Base-by-base conservation (phyloP, 2,797 vertebrate species). In the Aplochiton taeniatus region DNA sequence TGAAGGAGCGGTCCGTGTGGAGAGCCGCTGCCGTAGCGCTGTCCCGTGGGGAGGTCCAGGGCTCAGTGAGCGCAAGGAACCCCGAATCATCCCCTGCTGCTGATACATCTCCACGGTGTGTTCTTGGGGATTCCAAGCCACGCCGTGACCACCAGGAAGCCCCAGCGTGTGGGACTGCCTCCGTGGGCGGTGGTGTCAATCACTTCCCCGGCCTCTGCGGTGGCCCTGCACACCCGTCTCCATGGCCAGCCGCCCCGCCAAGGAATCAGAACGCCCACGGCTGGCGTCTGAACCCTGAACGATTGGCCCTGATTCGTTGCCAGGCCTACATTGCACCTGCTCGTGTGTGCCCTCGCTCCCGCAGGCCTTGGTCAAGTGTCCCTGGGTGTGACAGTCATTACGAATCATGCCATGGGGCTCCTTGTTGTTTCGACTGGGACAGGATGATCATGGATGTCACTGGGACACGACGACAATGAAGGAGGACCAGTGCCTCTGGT, bases 171-270 rank as follows among this genome's bases (percentile, higher is more conserved):
- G 31, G 2, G 31, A 31, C 31, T 31, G 31, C 31, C 31, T 31
- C 31, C 6, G 31, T 31, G 6, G 31, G 31, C 31, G 31, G 31
- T 31, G 31, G 31, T 31, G 31, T 31, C 6, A 31, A 2, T 31
- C 31, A 31, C 31, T 31, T 6, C 31, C 2, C 31, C 46, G 53
- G 63, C 64, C 63, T 31, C 31, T 31, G 31, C 31, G 31, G 6
- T 6, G 6, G 31, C 31, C 31, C 63, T 77, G 74, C 75, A 58
- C 72, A 84, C 88, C 82, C 56, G 73, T 87, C 82, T 84, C 82
- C 77, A 83, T 86, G 18, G 42, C 4, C 66, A 61, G 18, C 16
- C 65, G 66, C 61, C 69, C 74, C 74, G 58, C 65, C 43, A 77
- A 56, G 71, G 69, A 74, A 64, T 74, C 70, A 60, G 61, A 56